Evolutionary conservation across 1,140 invertebrate species (phyloP).

Genomic region (Drosophila sucinea): DNA sequence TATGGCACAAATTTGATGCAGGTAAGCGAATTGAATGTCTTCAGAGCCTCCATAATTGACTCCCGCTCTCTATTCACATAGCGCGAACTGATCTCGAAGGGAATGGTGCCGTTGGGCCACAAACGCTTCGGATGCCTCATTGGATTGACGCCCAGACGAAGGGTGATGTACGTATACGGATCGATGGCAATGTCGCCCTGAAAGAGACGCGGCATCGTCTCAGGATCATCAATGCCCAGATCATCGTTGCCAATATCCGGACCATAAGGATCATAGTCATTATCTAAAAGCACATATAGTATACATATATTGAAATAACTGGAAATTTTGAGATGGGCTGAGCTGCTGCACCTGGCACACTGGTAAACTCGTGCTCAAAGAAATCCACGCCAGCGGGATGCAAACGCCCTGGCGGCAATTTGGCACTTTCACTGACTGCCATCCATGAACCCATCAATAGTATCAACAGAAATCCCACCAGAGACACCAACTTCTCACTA

Average conservation of each 20-base stretch:
- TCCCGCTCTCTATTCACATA: constrained; percentile 84
- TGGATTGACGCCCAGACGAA: constrained; percentile 87
- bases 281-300: constrained; percentile 34
- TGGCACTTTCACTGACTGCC: constrained; percentile 59
- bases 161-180: constrained; percentile 84
- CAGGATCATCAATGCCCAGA: constrained; percentile 85
- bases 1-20: constrained; percentile 89
- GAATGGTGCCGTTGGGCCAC: constrained; percentile 89
- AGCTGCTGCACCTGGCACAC: constrained; percentile 40
- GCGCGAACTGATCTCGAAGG: constrained; percentile 87
- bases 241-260: constrained; percentile 68
- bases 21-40: constrained; percentile 88
- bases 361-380: constrained; percentile 78
- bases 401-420: constrained; percentile 30
- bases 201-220: constrained; percentile 87
- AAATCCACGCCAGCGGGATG: constrained; percentile 76
- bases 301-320: neutral
- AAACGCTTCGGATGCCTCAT: constrained; percentile 84
- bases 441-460: constrained; percentile 23
- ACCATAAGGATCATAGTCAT: constrained; percentile 63
- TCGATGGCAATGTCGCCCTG: constrained; percentile 88
- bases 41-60: constrained; percentile 86
- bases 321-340: neutral
- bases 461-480: constrained; percentile 22
- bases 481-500: constrained; percentile 18